phyloP scores from a whole-genome alignment of 2,113 vertebrate genomes.

The Abramis brama region DNA sequence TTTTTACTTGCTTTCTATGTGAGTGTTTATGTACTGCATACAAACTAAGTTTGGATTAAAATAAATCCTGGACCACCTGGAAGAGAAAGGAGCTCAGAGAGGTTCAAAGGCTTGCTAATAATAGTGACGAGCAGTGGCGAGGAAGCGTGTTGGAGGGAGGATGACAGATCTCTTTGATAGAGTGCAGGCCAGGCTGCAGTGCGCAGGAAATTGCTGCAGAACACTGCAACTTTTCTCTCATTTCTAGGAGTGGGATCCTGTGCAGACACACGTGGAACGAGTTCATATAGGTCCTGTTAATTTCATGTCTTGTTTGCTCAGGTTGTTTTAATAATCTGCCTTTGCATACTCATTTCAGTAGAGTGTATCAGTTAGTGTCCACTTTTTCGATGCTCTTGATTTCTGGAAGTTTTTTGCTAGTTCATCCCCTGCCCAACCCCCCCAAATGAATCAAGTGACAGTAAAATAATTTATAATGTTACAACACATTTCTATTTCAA shows the following conservation, averaged over 20 bases:
- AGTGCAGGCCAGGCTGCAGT: slow-evolving; percentile 70
- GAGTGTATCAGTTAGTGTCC: slow-evolving; percentile 49
- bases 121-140: slow-evolving; percentile 50
- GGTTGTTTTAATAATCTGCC: slow-evolving; percentile 59
- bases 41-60: slow-evolving; percentile 51
- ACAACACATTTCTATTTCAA: neutral
- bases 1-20: slow-evolving; percentile 30
- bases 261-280: slow-evolving; percentile 71
- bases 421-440: too few relatives aligned
- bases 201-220: slow-evolving; percentile 69
- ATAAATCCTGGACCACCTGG: slow-evolving; percentile 59
- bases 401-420: neutral
- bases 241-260: slow-evolving; percentile 55
- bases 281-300: slow-evolving; percentile 57
- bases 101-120: slow-evolving; percentile 63
- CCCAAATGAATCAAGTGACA: neutral
- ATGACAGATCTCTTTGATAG: slow-evolving; percentile 65
- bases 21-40: slow-evolving; percentile 56
- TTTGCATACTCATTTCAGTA: slow-evolving; percentile 69
- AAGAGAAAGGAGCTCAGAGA: slow-evolving; percentile 43
- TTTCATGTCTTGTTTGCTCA: slow-evolving; percentile 52
- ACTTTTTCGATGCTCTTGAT: slow-evolving; percentile 14
- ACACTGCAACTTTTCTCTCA: slow-evolving; percentile 62
- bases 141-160: slow-evolving; percentile 48
- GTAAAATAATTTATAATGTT: neutral